phyloP scores from a whole-genome alignment of 2,113 vertebrate genomes.

The Epinephelus cyanopodus region DNA sequence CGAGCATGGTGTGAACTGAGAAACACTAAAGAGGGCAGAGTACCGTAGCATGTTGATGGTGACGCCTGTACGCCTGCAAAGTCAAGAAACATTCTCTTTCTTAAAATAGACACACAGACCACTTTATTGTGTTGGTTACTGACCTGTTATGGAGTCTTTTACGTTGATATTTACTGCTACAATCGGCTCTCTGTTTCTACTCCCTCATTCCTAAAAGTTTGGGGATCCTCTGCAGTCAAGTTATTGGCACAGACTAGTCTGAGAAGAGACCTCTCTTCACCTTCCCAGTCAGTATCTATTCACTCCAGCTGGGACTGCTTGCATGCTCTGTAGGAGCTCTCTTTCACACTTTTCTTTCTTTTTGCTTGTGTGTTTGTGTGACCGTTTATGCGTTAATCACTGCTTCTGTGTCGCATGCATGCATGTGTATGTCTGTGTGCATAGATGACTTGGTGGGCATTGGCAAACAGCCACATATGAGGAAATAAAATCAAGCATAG shows the following conservation, averaged over 20 bases:
- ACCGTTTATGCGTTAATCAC: not conserved
- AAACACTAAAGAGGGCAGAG: constrained; percentile 16
- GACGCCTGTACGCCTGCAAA: not conserved
- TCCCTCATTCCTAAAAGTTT: not conserved
- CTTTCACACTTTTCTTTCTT: not conserved
- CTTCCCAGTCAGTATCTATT: constrained; percentile 37
- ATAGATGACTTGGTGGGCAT: not conserved
- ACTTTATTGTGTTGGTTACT: not conserved
- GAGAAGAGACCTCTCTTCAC: constrained; percentile 43
- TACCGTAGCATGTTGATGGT: not conserved
- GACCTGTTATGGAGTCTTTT: not conserved
- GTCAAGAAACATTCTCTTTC: not conserved
- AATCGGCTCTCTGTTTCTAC: not conserved
- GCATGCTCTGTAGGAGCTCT: not conserved
- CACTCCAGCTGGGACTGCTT: constrained; percentile 31
- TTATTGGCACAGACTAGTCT: constrained; percentile 10
- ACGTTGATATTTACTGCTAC: not conserved
- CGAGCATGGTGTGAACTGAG: not conserved
- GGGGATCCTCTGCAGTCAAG: not conserved
- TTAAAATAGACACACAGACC: not conserved
- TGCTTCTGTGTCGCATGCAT: not conserved
- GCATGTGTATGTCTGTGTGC: not conserved
- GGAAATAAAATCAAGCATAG: not conserved
- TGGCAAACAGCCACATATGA: constrained; percentile 5
- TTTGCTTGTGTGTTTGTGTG: not conserved